A percentile compares a stretch with the other conserved stretches of the same genome.
These are phyloP conservation scores for Pseudomyrmex concolor DNA, from an alignment of 1,140 invertebrate species.

Conservation along the genomic window DNA sequence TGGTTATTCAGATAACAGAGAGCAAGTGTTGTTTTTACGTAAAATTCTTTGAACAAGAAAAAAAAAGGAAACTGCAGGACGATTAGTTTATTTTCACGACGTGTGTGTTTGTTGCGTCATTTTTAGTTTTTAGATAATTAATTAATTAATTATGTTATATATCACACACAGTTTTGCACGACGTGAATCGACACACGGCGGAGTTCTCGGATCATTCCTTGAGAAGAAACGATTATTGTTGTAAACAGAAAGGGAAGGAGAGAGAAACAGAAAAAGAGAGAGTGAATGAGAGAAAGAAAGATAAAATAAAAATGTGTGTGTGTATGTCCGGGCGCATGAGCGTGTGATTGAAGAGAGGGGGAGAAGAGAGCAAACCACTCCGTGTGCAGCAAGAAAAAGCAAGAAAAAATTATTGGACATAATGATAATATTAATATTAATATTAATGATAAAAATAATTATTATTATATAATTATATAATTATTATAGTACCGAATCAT, in stretches of 20 bases:
- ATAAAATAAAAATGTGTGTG: slow-evolving; percentile 28
- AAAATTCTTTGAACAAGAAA: neutral
- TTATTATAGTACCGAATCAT: slow-evolving; percentile 83
- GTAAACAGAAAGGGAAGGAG: neutral
- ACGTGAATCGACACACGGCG: slow-evolving; percentile 17
- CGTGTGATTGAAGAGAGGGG: slow-evolving; percentile 46
- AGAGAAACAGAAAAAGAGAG: slow-evolving; percentile 9
- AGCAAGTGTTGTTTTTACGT: too few relatives aligned
- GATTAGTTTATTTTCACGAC: slow-evolving; percentile 11
- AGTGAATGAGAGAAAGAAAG: slow-evolving; percentile 20
- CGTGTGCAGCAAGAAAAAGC: slow-evolving; percentile 63
- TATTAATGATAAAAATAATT: slow-evolving; percentile 76
- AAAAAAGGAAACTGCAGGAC: neutral
- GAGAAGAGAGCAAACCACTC: slow-evolving; percentile 62
- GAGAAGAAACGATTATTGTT: slow-evolving; percentile 14
- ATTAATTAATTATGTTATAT: slow-evolving; percentile 20
- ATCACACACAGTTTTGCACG: neutral
- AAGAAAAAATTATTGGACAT: slow-evolving; percentile 64
- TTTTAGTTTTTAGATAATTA: slow-evolving; percentile 25
- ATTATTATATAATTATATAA: slow-evolving; percentile 77
- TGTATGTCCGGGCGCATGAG: too few relatives aligned
- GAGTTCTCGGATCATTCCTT: slow-evolving; percentile 58
- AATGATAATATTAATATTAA: slow-evolving; percentile 81
- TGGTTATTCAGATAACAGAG: too few relatives aligned
- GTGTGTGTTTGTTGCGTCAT: neutral